Percentiles rank a stretch among this genome's conserved stretches.
phyloP scores from a whole-genome alignment of 2,888 invertebrate genomes.

The Mermis nigrescens region DNA sequence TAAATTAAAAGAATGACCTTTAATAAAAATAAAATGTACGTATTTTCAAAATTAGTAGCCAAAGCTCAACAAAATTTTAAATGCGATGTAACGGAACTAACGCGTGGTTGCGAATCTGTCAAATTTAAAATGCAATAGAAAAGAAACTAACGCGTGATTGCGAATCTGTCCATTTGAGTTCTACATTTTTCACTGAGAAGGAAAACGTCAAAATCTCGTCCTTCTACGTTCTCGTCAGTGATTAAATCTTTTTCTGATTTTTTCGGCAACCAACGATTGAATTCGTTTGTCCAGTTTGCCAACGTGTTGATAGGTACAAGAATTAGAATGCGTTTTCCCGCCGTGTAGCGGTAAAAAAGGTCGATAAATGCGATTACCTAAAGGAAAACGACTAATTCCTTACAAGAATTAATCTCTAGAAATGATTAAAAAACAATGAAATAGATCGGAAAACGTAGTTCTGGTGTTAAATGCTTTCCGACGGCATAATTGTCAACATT shows the following conservation, averaged over 20 bases:
- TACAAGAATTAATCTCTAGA: too few species aligned
- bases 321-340: constrained; percentile 67
- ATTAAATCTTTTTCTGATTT: constrained; percentile 14
- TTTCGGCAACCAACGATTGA: constrained; percentile 80
- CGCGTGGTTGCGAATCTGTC: constrained; percentile 55
- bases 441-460: constrained; percentile 8
- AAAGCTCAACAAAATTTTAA: too few species aligned
- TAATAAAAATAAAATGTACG: too few species aligned
- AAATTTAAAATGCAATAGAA: too few species aligned
- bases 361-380: constrained; percentile 81
- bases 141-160: constrained; percentile 45
- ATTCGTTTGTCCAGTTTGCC: constrained; percentile 84
- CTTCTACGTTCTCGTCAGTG: constrained; percentile 49
- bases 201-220: constrained; percentile 64
- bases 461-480: too few species aligned
- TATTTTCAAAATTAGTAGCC: too few species aligned
- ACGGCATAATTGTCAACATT: too few species aligned
- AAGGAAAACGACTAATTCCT: too few species aligned
- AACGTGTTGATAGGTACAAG: constrained; percentile 97
- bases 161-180: constrained; percentile 63
- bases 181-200: constrained; percentile 84
- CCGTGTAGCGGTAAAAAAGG: constrained; percentile 72
- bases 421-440: too few species aligned
- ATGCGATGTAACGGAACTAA: too few species aligned
- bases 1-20: too few species aligned